A percentile compares a stretch with the other conserved stretches of the same genome.
These are phyloP conservation scores for Tetramorium bicarinatum DNA, from an alignment of 2,888 invertebrate genomes.

Conservation along the genomic window DNA sequence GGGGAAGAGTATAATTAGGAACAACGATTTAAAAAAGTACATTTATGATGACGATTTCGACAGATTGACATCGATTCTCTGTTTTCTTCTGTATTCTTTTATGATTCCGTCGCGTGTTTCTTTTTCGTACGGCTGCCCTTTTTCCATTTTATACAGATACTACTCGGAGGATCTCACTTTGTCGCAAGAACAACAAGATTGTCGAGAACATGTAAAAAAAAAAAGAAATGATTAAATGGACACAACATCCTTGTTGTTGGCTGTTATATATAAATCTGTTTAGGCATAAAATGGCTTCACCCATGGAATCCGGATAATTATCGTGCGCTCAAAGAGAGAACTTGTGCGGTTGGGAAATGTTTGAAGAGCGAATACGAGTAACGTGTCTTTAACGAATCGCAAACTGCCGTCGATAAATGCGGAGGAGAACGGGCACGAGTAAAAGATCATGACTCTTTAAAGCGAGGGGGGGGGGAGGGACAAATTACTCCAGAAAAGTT, in stretches of 20 bases:
- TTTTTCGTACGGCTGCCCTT: conserved; percentile 48
- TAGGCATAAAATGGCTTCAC: conserved; percentile 73
- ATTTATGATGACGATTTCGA: neutral
- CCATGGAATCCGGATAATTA: conserved; percentile 73
- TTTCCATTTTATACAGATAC: conserved; percentile 71
- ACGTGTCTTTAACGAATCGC: conserved; percentile 36
- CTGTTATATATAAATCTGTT: conserved; percentile 81
- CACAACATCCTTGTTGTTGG: conserved; percentile 57
- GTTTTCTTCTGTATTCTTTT: neutral
- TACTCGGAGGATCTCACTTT: conserved; percentile 4
- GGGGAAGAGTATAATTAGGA: neutral
- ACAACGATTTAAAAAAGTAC: conserved; percentile 48
- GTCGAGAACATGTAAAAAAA: conserved; percentile 68
- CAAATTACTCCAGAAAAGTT: conserved; percentile 19
- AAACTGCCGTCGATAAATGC: conserved; percentile 15
- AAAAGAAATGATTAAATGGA: neutral
- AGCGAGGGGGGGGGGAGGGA: neutral
- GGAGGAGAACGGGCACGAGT: neutral
- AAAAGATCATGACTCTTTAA: conserved; percentile 21
- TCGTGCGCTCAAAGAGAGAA: conserved; percentile 57
- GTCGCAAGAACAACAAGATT: conserved; percentile 73
- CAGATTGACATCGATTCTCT: neutral
- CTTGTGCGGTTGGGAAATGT: conserved; percentile 62
- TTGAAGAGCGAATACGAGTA: conserved; percentile 10
- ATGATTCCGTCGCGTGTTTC: conserved; percentile 26